These are phyloP conservation scores for Semaprochilodus insignis DNA, from an alignment of 2,797 vertebrate genomes.

Conservation along the genomic window DNA sequence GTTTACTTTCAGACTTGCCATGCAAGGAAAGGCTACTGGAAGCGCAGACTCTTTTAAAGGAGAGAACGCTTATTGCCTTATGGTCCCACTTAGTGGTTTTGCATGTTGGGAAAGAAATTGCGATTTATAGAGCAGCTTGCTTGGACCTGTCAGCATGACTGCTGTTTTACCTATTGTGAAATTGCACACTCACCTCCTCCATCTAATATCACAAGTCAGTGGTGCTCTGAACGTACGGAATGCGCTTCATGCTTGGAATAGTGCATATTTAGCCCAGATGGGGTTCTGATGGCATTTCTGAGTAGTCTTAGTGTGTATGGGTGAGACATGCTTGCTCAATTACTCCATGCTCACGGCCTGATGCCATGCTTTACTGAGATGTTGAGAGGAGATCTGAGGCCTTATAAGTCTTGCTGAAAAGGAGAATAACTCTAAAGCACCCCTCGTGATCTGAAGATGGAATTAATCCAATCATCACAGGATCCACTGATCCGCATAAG, in stretches of 20 bases:
- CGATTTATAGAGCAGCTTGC: constrained; percentile 7
- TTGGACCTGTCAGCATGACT: constrained; percentile 10
- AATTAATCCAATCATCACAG: constrained; percentile 37
- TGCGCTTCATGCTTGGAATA: constrained; percentile 33
- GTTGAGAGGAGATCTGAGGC: constrained; percentile 32
- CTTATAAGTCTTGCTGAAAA: constrained; percentile 41
- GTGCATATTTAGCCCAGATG: constrained; percentile 46
- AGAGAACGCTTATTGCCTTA: constrained; percentile 22
- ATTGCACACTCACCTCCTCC: constrained; percentile 5
- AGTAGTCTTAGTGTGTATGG: constrained; percentile 30
- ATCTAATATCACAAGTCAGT: constrained; percentile 19
- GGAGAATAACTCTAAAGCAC: constrained; percentile 25
- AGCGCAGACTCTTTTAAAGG: background rate
- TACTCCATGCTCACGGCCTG: constrained; percentile 34
- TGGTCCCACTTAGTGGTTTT: constrained; percentile 14
- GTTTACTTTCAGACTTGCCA: background rate
- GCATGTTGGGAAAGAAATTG: constrained; percentile 11
- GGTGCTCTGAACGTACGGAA: constrained; percentile 28
- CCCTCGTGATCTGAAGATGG: constrained; percentile 20
- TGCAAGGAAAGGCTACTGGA: background rate
- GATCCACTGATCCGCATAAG: constrained; percentile 23
- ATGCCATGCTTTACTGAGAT: constrained; percentile 26
- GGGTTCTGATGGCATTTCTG: constrained; percentile 22
- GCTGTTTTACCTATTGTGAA: constrained; percentile 1
- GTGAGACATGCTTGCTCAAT: constrained; percentile 24